Evolutionary conservation across 2,113 vertebrate species (phyloP).

Genomic region (Lipophrys pholis): DNA sequence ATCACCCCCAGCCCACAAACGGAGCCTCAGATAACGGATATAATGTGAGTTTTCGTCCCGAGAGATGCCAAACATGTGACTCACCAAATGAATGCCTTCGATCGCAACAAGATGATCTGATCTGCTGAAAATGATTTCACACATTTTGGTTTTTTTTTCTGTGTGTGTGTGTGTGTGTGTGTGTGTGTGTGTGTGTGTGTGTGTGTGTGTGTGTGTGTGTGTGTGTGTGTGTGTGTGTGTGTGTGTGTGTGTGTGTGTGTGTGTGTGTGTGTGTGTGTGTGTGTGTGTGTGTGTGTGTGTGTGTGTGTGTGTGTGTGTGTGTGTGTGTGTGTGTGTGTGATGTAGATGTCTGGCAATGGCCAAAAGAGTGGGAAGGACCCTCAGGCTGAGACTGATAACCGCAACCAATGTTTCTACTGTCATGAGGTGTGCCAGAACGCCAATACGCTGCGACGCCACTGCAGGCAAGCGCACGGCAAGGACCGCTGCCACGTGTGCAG

Average conservation of each 20-base stretch:
- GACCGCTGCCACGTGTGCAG: conserved; percentile 93
- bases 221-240: too few species aligned
- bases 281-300: too few species aligned
- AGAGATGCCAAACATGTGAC: neutral
- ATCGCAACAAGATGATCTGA: neutral
- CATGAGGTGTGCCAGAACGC: conserved; percentile 86
- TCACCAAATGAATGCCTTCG: neutral
- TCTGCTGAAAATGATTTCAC: neutral
- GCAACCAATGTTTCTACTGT: conserved; percentile 93
- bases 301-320: too few species aligned
- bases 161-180: too few species aligned
- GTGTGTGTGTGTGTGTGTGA: too few species aligned
- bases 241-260: too few species aligned
- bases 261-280: too few species aligned
- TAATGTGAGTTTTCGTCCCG: conserved; percentile 60
- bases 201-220: too few species aligned
- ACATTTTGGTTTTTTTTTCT: too few species aligned
- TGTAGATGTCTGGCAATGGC: conserved; percentile 84
- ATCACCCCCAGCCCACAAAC: conserved; percentile 80
- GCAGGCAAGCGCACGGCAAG: conserved; percentile 85
- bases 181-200: too few species aligned
- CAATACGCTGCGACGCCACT: conserved; percentile 89
- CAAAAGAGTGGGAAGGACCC: conserved; percentile 77
- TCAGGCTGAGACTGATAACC: conserved; percentile 82
- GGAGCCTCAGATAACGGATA: conserved; percentile 68